Evolutionary conservation across 2,888 invertebrate genomes (phyloP).

Genomic region (Hirtodrosophila confusa): DNA sequence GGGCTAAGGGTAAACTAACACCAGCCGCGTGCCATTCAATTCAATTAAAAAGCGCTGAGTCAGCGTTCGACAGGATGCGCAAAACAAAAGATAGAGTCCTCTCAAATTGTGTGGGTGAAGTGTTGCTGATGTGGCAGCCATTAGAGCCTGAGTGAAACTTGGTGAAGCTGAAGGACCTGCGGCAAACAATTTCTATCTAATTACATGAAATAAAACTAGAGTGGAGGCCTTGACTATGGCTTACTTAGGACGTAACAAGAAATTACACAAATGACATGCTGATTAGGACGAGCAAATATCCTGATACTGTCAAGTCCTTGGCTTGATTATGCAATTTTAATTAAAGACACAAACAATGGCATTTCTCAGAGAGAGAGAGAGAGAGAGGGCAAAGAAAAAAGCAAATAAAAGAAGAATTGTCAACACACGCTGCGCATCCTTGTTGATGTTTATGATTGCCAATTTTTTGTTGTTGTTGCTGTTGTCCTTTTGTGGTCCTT

Average conservation of each 20-base stretch:
- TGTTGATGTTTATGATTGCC: constrained; percentile 60
- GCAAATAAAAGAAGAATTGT: constrained; percentile 19
- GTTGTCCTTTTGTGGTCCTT: constrained; percentile 26
- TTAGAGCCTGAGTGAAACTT: constrained; percentile 40
- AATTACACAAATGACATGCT: constrained; percentile 72
- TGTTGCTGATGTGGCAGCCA: constrained; percentile 63
- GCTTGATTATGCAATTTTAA: constrained; percentile 70
- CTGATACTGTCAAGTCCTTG: constrained; percentile 19
- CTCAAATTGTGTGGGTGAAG: constrained; percentile 11
- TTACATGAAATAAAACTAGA: constrained; percentile 60
- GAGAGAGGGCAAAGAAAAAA: no score
- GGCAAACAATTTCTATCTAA: constrained; percentile 56
- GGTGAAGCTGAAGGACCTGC: constrained; percentile 15
- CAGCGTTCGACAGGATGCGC: constrained; percentile 53
- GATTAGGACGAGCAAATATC: constrained; percentile 63
- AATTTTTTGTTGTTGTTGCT: not conserved
- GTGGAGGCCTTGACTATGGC: constrained; percentile 9
- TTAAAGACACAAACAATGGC: constrained; percentile 57
- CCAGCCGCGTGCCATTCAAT: constrained; percentile 58
- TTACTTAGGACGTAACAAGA: constrained; percentile 45
- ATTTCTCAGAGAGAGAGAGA: constrained; percentile 15
- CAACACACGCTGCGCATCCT: constrained; percentile 45
- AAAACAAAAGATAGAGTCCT: constrained; percentile 43
- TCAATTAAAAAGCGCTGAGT: constrained; percentile 80
- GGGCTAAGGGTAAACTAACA: constrained; percentile 11